Evolutionary conservation across 2,888 invertebrate genomes (phyloP), one percentile per base, ranked within the genome.

Genomic region (Neoaliturus tenellus): DNA sequence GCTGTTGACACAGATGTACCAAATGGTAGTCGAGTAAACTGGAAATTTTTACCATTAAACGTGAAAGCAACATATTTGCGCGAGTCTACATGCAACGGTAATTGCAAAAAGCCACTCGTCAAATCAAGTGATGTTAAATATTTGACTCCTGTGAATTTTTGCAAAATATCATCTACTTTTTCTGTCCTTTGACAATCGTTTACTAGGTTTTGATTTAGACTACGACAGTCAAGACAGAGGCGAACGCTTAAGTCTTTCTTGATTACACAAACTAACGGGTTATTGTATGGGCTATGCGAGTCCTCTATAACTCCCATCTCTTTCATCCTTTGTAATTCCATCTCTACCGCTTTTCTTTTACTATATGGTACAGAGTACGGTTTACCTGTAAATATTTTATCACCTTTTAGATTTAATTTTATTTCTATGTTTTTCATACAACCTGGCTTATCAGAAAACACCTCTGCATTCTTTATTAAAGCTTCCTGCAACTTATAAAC

Each of bases 11-110:
- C 39, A 73, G 12, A 23, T 23, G 17, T 28, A 35, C 73, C 73
- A 35, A 73, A 73, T 73, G 35, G 73, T 39, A 73, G 33, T 44
- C 44, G 33, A 31, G 17, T 35, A n/a, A 44, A 73, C 28, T 44
- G 39, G n/a, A 23, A 39, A 28, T 8, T 25, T 25, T 6, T 73
- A 25, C 23, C 35, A 39, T 44, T 44, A 73, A 39, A 73, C 35
- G 28, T 73, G 28, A 73, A 73, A 2, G 73, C 73, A 31, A 73
- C 73, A 73, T 73, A 73, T 14, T 73, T 25, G 20, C 44, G 39
- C 3, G 23, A 44, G 12, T 73, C 73, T 23, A 31, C 39, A 25
- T 39, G 25, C 17, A 73, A 39, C 5, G 23, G 39, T 39, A 73
- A 23, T 25, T 73, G 73, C 14, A 44, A 44, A 33, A 23, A 73